Evolutionary conservation across 1,140 invertebrate species (phyloP).

Genomic region (Nasonia vitripennis): DNA sequence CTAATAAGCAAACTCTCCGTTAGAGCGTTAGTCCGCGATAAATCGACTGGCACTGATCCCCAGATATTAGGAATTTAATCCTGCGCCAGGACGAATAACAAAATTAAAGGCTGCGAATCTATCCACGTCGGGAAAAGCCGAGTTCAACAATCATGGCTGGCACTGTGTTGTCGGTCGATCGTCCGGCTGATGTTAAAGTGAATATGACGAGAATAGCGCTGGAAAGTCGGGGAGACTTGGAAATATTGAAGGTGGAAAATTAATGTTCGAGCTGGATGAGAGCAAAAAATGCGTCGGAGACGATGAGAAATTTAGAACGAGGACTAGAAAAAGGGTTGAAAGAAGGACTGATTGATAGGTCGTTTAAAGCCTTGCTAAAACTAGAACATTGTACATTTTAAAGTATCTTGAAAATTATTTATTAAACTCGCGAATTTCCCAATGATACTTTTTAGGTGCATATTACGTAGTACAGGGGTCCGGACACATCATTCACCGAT

Average conservation of each 20-base stretch:
- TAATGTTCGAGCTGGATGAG: not conserved
- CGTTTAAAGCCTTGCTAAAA: no score
- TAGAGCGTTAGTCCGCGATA: not conserved
- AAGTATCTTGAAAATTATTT: no score
- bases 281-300: not conserved
- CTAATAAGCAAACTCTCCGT: not conserved
- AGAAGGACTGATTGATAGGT: no score
- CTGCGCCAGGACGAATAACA: not conserved
- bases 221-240: not conserved
- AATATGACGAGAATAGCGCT: not conserved
- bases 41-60: not conserved
- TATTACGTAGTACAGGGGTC: no score
- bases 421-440: not conserved
- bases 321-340: no score
- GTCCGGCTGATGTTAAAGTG: no score
- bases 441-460: no score
- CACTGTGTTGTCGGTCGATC: not conserved
- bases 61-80: not conserved
- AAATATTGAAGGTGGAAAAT: not conserved
- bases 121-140: not conserved
- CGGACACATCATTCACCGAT: no score
- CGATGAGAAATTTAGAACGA: not conserved
- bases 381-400: no score
- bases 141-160: not conserved
- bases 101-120: not conserved